Evolutionary conservation across 1,140 invertebrate species (phyloP).

Genomic region (silkworm (Bombyx mori)): DNA sequence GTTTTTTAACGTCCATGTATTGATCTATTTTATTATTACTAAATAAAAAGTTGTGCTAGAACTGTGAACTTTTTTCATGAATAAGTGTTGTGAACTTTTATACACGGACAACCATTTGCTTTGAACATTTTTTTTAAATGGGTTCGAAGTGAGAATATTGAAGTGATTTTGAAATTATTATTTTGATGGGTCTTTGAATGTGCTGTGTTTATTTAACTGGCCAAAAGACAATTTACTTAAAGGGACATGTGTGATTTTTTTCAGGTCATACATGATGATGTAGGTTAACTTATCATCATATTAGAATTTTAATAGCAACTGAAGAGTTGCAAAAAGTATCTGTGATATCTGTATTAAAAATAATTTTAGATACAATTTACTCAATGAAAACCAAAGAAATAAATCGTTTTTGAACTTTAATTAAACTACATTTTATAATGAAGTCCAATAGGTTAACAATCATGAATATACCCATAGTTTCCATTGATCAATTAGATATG

Average conservation of each 20-base stretch:
- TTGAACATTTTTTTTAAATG: conserved; percentile 4
- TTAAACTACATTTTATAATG: no score
- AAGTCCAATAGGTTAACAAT: no score
- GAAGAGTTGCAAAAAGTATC: conserved; percentile 19
- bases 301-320: neutral
- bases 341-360: conserved; percentile 20
- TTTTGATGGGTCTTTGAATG: neutral
- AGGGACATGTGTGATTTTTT: no score
- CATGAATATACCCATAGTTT: no score
- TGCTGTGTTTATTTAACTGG: no score
- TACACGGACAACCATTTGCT: conserved; percentile 1
- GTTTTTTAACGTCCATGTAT: conserved; percentile 55
- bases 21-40: conserved; percentile 45
- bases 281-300: no score
- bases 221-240: no score
- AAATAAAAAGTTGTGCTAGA: conserved; percentile 66
- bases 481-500: no score
- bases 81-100: conserved; percentile 10
- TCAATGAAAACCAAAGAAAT: no score
- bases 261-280: no score
- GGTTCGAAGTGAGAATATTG: conserved; percentile 1
- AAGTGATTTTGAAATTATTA: conserved; percentile 1
- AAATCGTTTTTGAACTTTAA: no score
- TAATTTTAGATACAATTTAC: neutral
- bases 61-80: conserved; percentile 68